Base-by-base conservation (phyloP, 2,888 invertebrate genomes). In the Tiliacea aurago region DNA sequence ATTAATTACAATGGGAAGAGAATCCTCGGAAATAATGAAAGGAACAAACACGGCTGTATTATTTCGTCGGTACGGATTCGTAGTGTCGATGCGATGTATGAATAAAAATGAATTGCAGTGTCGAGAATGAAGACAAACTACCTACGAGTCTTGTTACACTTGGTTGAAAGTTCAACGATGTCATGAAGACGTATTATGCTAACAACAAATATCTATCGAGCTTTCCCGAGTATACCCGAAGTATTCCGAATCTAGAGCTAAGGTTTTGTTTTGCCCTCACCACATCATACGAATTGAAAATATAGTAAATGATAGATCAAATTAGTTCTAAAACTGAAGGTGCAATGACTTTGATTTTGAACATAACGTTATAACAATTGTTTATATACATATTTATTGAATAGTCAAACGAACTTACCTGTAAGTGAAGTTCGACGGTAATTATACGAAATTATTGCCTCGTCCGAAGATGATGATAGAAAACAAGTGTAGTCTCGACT, bases 111-210 rank as follows among this genome's bases (percentile, higher is more conserved):
- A 84, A 90, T 86, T 78, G 87, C 82, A 86, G 76, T 51, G 69
- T 66, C 64, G 71, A 76, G 73, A 90, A 90, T 88, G 88, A 90
- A 91, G 89, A 90, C 81, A 88, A 89, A 90, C 83, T 88, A 70
- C 65, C 56, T 47, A 78, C 78, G 72, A 85, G 74, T 76, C 76
- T 82, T 85, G 84, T 83, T 88, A 87, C 87, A 87, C 81, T 87
- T 72, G 82, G 84, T 78, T 86, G 87, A 87, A 74, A 86, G 85
- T 90, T 89, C 86, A 87, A 90, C 85, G 81, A 84, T 80, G 81
- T 89, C 88, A 90, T 92, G 90, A 91, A 90, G 91, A 92, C 86
- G 88, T 91, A 90, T 91, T 90, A 91, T 89, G 86, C 83, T 88
- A 86, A 88, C 87, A 87, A 82, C 89, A 89, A 89, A 87, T 89